Evolutionary conservation across 2,888 invertebrate genomes (phyloP), one percentile per base, ranked within the genome.

Genomic region (Nudaria mundana): DNA sequence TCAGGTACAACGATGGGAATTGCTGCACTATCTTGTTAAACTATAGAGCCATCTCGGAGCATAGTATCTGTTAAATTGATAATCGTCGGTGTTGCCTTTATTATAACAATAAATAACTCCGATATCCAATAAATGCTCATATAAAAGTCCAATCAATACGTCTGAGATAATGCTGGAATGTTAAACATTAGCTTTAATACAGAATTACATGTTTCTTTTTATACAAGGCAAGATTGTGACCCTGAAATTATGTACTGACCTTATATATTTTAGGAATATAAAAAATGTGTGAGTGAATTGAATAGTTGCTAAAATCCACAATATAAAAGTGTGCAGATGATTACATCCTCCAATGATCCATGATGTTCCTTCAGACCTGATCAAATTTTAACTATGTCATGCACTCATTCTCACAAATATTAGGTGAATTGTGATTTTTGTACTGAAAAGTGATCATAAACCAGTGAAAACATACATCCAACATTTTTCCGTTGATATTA

Each of bases 131-230:
- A 80, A 81, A 82, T 74, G 77, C 63, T 81, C 76, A 79, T 81
- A 82, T 74, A 76, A 81, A 84, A 82, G 73, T 84, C 86, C 86
- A 83, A 83, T 83, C 72, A 81, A 80, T 77, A 71, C 74, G 75
- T 82, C 73, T 83, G 76, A 76, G 63, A 80, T 76, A 79, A 74
- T 76, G 89, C 89, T 89, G 89, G 83, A 89, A 89, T 87, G 75
- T 89, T 84, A 89, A 89, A 89, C 75, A 81, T 81, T 78, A 84
- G 71, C 79, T 89, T 89, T 88, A 88, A 86, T 88, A 84, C 72
- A 81, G 74, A 81, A 72, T 76, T 66, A 76, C 63, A 83, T 68
- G 61, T 59, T 67, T 72, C 64, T 66, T 67, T 71, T 71, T 73
- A 79, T 25, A 56, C 68, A 75, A 66, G 77, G 75, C 71, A 81